Base-by-base conservation (phyloP, 2,888 invertebrate species). In the Tetanocera ferruginea region DNA sequence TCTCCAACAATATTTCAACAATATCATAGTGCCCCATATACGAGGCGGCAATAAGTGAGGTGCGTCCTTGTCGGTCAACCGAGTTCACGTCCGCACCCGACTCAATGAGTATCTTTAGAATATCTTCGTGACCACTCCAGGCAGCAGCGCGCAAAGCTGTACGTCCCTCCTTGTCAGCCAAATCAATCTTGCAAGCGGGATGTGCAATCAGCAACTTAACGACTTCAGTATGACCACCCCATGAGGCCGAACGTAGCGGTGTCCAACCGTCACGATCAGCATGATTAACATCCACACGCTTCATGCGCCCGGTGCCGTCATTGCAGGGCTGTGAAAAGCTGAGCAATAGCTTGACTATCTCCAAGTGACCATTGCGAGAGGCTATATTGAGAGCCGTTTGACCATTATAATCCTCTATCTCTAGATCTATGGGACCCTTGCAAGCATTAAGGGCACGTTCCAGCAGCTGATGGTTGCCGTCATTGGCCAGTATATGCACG, bases 1-100 rank as follows among this genome's bases (percentile, higher is more conserved):
- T 94, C 83, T 95, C 95, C 11, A 97, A 90, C 60, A 97, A 90
- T 81, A 94, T 94, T 80, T 95, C 93, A 34, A 97, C 97, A 80
- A 97, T 97, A 85, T 96, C 96, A n/a, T 94, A 94, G 90, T 97
- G 97, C 0, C 97, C 97, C 98, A 98, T 98, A 90, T 98, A 98
- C 0, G 98, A 97, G 23, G 98, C 97, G 0, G 98, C 98, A 81
- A 98, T 95, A 62, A 98, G 91, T 0, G 98, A 97, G 0, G 98
- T 98, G 81, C 98, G 93, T 19, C 96, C 96, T 87, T 97, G 97
- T 43, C 95, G 94, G 90, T 98, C 98, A 3, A 96, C 95, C 28
- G 94, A 92, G 89, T 96, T 96, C 0, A 95, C 94, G 83, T 92
- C 93, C 0, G 96, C 96, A 0, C 95, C 95, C 71, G 95, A 93